Conservation (phyloP, 2,888 invertebrate species). For the Eupithecia dodoneata region DNA sequence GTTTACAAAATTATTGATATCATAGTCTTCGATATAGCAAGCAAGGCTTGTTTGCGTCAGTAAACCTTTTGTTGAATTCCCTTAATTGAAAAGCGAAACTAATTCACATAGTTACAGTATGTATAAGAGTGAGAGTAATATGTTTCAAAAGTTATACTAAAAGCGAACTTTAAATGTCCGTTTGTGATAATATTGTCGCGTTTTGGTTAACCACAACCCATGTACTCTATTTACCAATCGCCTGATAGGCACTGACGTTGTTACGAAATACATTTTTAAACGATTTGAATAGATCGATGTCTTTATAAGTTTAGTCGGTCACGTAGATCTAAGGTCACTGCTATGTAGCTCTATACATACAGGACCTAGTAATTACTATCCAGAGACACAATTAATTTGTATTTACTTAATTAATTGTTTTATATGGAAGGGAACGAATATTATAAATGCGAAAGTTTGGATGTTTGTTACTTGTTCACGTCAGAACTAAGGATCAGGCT, state of each 20-base stretch:
- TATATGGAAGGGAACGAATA: background rate
- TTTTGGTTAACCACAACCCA: constrained; percentile 29
- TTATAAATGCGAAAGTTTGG: too few species aligned
- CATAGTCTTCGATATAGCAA: too few species aligned
- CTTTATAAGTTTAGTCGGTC: background rate
- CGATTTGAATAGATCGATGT: background rate
- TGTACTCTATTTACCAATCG: constrained; percentile 6
- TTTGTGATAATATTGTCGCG: background rate
- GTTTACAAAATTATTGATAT: too few species aligned
- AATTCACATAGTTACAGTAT: background rate
- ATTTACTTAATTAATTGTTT: background rate
- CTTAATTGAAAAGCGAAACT: background rate
- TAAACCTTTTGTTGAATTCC: background rate
- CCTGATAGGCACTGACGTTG: background rate
- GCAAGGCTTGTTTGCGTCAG: background rate
- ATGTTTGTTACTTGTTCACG: too few species aligned
- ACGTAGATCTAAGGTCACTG: constrained; percentile 4
- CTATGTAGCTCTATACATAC: background rate
- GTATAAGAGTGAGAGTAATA: background rate
- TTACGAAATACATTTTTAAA: constrained; percentile 3
- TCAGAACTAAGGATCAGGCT: too few species aligned
- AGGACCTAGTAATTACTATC: background rate
- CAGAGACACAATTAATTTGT: background rate
- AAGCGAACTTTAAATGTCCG: background rate
- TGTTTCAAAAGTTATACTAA: background rate